A percentile compares a stretch with the other conserved stretches of the same genome.
Evolutionary conservation across 1,140 invertebrate genomes (phyloP).

Genomic region (Aphis craccivora): DNA sequence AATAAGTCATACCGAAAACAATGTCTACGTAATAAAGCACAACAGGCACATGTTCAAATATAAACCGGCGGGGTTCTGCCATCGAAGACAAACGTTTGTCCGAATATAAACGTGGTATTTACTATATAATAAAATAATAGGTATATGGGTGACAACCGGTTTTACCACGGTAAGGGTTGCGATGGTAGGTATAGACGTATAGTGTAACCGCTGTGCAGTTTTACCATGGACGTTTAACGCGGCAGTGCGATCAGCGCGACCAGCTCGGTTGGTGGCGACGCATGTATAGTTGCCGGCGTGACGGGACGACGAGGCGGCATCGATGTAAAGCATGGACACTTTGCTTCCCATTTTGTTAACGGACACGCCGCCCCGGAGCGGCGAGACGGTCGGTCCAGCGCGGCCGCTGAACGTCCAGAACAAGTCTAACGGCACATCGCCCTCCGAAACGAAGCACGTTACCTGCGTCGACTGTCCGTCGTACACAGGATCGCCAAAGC

Average conservation of each 20-base stretch:
- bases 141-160: neutral
- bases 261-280: slow-evolving; percentile 72
- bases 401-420: slow-evolving; percentile 63
- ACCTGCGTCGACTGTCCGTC: slow-evolving; percentile 65
- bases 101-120: neutral
- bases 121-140: neutral
- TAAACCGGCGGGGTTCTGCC: neutral
- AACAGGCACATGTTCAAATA: slow-evolving; percentile 6
- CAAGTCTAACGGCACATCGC: slow-evolving; percentile 70
- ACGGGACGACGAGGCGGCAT: slow-evolving; percentile 72
- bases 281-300: slow-evolving; percentile 76
- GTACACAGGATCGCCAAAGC: slow-evolving; percentile 64
- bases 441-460: neutral
- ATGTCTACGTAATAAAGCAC: neutral
- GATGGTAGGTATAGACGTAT: neutral
- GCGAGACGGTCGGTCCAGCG: neutral
- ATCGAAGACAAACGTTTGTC: neutral
- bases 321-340: slow-evolving; percentile 78
- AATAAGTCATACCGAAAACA: neutral
- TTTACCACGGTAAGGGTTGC: neutral
- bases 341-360: slow-evolving; percentile 68
- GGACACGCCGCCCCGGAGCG: slow-evolving; percentile 16
- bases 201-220: neutral
- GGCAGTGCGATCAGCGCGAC: slow-evolving; percentile 69
- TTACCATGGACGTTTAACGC: slow-evolving; percentile 72